phyloP scores from a whole-genome alignment of 1,140 invertebrate genomes.

The Gonatopus flavifemur region DNA sequence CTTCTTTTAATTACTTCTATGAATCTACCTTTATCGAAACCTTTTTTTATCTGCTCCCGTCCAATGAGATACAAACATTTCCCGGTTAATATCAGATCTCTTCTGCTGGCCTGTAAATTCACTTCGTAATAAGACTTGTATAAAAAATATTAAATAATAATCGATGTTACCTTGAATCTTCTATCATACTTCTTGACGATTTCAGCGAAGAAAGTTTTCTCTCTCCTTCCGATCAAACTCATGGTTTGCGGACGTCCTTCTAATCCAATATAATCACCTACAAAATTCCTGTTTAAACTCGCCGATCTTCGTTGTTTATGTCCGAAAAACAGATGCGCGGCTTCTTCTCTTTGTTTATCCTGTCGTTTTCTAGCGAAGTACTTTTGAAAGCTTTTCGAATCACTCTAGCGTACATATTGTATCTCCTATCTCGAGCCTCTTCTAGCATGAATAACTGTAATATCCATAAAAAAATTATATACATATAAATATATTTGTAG shows the following conservation, averaged over 20 bases:
- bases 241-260: constrained; percentile 65
- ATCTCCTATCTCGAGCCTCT: constrained; percentile 72
- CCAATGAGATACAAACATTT: constrained; percentile 68
- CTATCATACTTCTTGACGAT: constrained; percentile 74
- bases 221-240: constrained; percentile 65
- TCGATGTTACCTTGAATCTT: constrained; percentile 64
- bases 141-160: background rate
- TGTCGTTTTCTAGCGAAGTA: constrained; percentile 69
- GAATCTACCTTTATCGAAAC: constrained; percentile 61
- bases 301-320: constrained; percentile 69
- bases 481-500: background rate
- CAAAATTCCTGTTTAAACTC: constrained; percentile 74
- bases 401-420: constrained; percentile 69
- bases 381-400: constrained; percentile 75
- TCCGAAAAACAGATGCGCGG: constrained; percentile 64
- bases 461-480: background rate
- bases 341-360: constrained; percentile 65
- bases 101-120: constrained; percentile 54
- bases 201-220: constrained; percentile 72
- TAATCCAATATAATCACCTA: constrained; percentile 75
- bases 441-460: constrained; percentile 73
- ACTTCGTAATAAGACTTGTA: background rate
- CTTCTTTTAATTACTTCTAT: constrained; percentile 69
- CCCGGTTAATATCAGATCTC: constrained; percentile 70
- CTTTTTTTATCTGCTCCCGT: constrained; percentile 62